Conservation (phyloP, 2,888 invertebrate species). For the Muschampia plurimacula region DNA sequence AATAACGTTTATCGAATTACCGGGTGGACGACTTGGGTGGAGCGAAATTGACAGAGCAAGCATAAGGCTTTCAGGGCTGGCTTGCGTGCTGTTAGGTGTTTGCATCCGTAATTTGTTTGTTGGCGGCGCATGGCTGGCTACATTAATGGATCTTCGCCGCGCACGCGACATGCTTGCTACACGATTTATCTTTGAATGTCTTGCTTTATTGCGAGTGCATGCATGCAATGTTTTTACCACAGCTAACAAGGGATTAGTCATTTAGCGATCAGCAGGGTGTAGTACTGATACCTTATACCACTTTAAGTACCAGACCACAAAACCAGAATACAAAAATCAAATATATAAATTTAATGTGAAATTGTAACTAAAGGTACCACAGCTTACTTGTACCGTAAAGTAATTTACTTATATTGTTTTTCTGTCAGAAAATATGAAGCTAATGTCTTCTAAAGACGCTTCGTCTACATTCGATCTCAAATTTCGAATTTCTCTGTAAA, state of each 20-base stretch:
- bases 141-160: conserved; percentile 78
- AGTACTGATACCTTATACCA: not conserved
- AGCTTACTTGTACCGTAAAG: too few species aligned
- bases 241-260: conserved; percentile 11
- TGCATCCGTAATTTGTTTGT: conserved; percentile 85
- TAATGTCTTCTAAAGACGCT: too few species aligned
- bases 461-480: too few species aligned
- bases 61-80: conserved; percentile 59
- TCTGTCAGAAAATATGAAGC: too few species aligned
- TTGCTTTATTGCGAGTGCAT: conserved; percentile 48
- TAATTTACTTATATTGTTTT: too few species aligned
- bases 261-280: not conserved
- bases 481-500: too few species aligned
- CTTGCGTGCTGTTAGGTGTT: conserved; percentile 83
- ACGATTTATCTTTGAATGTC: conserved; percentile 53
- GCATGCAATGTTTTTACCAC: conserved; percentile 20
- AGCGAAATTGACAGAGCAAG: conserved; percentile 79
- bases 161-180: conserved; percentile 68
- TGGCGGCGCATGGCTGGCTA: conserved; percentile 77
- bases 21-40: conserved; percentile 55
- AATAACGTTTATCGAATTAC: conserved; percentile 77
- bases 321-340: too few species aligned
- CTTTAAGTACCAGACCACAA: not conserved
- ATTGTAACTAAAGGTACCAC: too few species aligned
- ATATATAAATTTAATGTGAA: too few species aligned